A percentile compares a stretch with the other conserved stretches of the same genome.
Conservation (phyloP, 2,888 invertebrate genomes). For the Anagyrus pseudococci region DNA sequence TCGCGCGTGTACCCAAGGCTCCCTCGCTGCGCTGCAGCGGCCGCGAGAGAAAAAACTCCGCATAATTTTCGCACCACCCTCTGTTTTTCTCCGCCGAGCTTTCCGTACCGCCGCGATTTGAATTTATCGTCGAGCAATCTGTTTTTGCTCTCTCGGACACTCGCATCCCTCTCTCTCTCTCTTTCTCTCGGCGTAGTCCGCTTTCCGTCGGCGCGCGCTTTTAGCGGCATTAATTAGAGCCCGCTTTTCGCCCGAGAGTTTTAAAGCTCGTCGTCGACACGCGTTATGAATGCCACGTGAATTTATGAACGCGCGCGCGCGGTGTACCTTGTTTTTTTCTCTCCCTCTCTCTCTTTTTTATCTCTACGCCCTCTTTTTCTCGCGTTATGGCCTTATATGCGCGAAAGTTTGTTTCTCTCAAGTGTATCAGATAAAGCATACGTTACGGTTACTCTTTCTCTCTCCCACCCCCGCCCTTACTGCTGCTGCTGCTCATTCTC, state of each 20-base stretch:
- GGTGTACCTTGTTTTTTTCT: too few species aligned
- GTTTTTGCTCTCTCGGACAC: slow-evolving; percentile 2
- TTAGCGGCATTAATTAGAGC: slow-evolving; percentile 23
- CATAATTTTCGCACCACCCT: too few species aligned
- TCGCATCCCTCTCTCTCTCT: background rate
- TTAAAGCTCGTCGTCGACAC: slow-evolving; percentile 17
- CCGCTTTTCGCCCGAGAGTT: slow-evolving; percentile 8
- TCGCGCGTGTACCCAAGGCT: too few species aligned
- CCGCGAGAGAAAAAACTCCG: background rate
- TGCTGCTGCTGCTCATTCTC: too few species aligned
- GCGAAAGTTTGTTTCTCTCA: too few species aligned
- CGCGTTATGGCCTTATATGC: background rate
- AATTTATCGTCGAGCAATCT: slow-evolving; percentile 28
- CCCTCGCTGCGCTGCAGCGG: background rate
- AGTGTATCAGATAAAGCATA: too few species aligned
- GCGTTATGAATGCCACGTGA: slow-evolving; percentile 13
- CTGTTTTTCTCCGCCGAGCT: background rate
- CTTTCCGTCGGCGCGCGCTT: background rate
- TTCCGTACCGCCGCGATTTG: background rate
- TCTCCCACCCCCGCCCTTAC: too few species aligned
- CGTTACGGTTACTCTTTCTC: too few species aligned
- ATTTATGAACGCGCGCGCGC: too few species aligned
- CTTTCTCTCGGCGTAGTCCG: background rate
- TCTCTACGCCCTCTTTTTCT: background rate
- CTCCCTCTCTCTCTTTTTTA: background rate